Percentiles rank a stretch among this genome's conserved stretches.
These are phyloP conservation scores for Rhodinocichla rosea DNA, from an alignment of 2,113 vertebrate genomes.

Conservation along the genomic window DNA sequence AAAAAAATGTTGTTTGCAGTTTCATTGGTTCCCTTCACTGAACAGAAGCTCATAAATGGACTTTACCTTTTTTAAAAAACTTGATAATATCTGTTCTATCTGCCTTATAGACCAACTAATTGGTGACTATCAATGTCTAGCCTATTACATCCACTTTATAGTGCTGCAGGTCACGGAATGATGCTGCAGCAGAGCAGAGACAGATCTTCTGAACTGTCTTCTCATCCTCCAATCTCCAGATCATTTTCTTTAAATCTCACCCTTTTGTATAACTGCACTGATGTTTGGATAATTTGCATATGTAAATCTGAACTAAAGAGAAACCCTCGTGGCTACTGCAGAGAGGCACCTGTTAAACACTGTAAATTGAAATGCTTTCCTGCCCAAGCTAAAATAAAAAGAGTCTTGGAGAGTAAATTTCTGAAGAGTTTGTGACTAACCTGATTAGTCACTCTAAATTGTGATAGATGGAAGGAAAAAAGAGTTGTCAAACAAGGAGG, in stretches of 20 bases:
- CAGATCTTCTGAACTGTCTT: neutral
- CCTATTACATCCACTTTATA: neutral
- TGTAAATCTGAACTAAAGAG: conserved; percentile 19
- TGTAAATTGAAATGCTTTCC: conserved; percentile 46
- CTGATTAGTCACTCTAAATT: conserved; percentile 60
- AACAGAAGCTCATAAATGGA: neutral
- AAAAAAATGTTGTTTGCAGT: neutral
- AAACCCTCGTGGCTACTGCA: neutral
- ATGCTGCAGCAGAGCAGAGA: neutral
- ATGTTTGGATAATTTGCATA: conserved; percentile 20
- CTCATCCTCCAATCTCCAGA: neutral
- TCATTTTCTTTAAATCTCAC: neutral
- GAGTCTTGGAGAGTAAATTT: conserved; percentile 38
- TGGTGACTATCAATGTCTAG: neutral
- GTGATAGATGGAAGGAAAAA: conserved; percentile 63
- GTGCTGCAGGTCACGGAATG: neutral
- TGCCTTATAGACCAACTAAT: neutral
- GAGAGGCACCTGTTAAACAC: neutral
- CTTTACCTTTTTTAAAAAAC: neutral
- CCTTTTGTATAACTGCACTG: neutral
- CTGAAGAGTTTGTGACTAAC: conserved; percentile 59
- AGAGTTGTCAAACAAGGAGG: conserved; percentile 53
- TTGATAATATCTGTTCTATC: neutral
- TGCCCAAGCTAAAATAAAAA: conserved; percentile 40
- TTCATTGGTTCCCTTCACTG: neutral